Percentiles rank a stretch among this genome's conserved stretches.
Conservation (phyloP, 1,140 invertebrate species). For the Pogonognathellus flavescens region DNA sequence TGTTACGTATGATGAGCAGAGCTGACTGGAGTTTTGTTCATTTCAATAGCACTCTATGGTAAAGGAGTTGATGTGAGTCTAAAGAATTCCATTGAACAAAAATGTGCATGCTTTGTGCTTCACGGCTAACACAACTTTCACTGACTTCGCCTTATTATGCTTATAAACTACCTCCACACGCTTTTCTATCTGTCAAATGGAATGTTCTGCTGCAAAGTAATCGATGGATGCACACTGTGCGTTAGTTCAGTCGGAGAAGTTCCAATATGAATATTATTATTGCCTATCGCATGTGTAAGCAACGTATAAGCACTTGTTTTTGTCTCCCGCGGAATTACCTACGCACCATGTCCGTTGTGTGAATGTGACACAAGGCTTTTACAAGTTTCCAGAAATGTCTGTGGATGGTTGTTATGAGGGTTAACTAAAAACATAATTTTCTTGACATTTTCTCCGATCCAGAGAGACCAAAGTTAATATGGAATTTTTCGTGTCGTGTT, state of each 20-base stretch:
- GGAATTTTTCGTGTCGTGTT: not conserved
- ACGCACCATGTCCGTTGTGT: not conserved
- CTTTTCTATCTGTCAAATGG: not conserved
- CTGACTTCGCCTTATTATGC: not conserved
- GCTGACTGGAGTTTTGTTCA: not conserved
- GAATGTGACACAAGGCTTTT: not conserved
- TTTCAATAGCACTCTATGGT: not conserved
- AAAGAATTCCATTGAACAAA: not conserved
- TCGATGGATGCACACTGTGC: not conserved
- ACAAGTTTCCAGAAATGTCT: constrained; percentile 1
- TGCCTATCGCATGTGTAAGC: no score
- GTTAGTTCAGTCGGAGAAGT: no score
- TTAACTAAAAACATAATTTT: not conserved
- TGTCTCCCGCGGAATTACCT: not conserved
- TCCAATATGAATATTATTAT: no score
- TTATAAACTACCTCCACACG: not conserved
- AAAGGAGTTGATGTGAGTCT: not conserved
- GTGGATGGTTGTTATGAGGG: no score
- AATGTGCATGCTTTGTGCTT: not conserved
- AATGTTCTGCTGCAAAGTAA: constrained; percentile 9
- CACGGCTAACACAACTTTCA: not conserved
- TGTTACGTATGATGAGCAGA: constrained; percentile 19
- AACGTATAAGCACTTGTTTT: not conserved
- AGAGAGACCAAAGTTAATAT: not conserved
- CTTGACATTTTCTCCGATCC: constrained; percentile 1